Percentiles rank a stretch among this genome's conserved stretches.
Evolutionary conservation across 2,888 invertebrate genomes (phyloP).

Genomic region (Melinaea marsaeus): DNA sequence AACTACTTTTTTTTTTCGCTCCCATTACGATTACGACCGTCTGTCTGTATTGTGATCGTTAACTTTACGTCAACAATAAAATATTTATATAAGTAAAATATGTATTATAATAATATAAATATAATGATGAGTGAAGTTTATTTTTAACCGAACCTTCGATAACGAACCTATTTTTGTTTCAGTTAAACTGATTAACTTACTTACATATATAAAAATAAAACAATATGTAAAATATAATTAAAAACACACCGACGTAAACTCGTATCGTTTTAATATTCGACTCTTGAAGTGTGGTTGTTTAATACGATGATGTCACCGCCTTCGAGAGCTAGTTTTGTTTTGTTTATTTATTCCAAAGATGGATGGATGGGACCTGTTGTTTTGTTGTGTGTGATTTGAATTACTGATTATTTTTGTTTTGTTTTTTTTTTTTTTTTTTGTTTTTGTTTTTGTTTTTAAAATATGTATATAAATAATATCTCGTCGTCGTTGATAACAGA

Average conservation of each 20-base stretch:
- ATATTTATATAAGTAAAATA: no score
- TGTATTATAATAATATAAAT: no score
- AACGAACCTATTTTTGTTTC: no score
- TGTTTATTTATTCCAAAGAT: slow-evolving; percentile 41
- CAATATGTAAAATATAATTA: slow-evolving; percentile 31
- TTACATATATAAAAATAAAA: slow-evolving; percentile 17
- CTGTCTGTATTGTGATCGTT: not conserved
- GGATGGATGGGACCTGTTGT: slow-evolving; percentile 47
- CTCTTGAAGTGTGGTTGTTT: slow-evolving; percentile 31
- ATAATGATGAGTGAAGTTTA: no score
- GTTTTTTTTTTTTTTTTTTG: slow-evolving; percentile 19
- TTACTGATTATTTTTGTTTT: slow-evolving; percentile 36
- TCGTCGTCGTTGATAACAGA: no score
- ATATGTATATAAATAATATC: no score
- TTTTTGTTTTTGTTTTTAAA: slow-evolving; percentile 12
- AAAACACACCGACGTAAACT: slow-evolving; percentile 29
- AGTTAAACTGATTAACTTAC: no score
- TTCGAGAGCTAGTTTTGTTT: slow-evolving; percentile 29
- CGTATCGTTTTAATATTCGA: slow-evolving; percentile 33
- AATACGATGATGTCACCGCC: slow-evolving; percentile 39
- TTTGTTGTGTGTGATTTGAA: slow-evolving; percentile 33
- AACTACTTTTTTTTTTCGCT: slow-evolving; percentile 37
- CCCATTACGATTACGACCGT: slow-evolving; percentile 12
- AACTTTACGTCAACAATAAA: not conserved
- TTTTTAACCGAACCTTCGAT: no score